These are phyloP conservation scores for Gobiocypris rarus DNA, from an alignment of 2,113 vertebrate genomes.

Conservation along the genomic window DNA sequence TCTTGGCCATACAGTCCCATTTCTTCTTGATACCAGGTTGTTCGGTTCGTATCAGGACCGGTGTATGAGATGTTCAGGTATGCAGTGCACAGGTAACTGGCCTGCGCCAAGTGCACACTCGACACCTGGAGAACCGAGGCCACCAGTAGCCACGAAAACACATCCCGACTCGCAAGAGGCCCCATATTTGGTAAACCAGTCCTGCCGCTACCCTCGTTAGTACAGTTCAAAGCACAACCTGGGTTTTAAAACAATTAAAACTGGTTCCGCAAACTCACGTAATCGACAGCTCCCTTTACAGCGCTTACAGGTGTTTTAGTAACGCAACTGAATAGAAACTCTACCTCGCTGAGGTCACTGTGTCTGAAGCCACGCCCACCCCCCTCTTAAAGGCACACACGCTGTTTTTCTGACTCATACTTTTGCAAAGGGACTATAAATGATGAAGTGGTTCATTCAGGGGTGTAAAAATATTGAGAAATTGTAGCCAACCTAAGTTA, in stretches of 20 bases:
- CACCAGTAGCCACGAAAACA: constrained; percentile 24
- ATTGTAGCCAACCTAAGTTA: too few relatives aligned
- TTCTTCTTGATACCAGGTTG: constrained; percentile 76
- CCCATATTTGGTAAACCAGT: constrained; percentile 13
- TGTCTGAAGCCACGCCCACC: neutral
- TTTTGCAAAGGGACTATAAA: neutral
- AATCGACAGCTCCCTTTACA: neutral
- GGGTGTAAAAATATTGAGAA: neutral
- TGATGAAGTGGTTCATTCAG: neutral
- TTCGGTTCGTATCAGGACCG: constrained; percentile 67
- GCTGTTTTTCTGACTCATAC: neutral
- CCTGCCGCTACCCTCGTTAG: neutral
- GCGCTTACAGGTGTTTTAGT: constrained; percentile 10
- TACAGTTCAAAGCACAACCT: neutral
- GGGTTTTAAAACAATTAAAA: neutral
- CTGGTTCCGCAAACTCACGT: neutral
- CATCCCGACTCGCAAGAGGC: constrained; percentile 24
- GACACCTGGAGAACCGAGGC: constrained; percentile 56
- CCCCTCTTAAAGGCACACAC: constrained; percentile 7
- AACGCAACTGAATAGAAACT: constrained; percentile 18
- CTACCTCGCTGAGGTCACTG: constrained; percentile 42
- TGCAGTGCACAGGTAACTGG: constrained; percentile 75
- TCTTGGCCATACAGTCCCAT: constrained; percentile 82
- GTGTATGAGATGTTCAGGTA: constrained; percentile 81
- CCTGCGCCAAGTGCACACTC: constrained; percentile 52